These are phyloP conservation scores for Whitmania pigra DNA, from an alignment of 1,140 invertebrate species.

Conservation along the genomic window DNA sequence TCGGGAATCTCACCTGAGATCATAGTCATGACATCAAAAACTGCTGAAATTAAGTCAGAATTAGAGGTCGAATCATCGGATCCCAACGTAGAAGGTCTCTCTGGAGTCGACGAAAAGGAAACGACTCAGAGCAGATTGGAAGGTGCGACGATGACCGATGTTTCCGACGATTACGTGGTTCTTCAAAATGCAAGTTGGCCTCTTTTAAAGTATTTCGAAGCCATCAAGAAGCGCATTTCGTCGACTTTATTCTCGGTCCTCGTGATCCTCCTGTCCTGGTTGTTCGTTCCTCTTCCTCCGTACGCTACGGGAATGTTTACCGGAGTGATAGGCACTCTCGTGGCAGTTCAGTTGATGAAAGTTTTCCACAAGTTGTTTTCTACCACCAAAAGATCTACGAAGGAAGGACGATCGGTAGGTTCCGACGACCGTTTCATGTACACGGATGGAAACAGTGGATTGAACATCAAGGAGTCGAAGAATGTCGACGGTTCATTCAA, in stretches of 20 bases:
- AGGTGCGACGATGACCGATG: background rate
- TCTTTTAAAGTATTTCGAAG: slow-evolving; percentile 32
- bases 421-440: slow-evolving; percentile 26
- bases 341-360: slow-evolving; percentile 29
- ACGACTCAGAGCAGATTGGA: too few relatives aligned
- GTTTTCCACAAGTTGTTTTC: slow-evolving; percentile 5
- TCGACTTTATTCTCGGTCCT: slow-evolving; percentile 21
- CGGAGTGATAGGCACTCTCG: slow-evolving; percentile 30
- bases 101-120: too few relatives aligned
- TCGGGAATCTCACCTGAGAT: background rate
- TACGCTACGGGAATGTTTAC: slow-evolving; percentile 36
- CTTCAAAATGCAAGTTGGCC: slow-evolving; percentile 34
- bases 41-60: too few relatives aligned
- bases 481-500: slow-evolving; percentile 34
- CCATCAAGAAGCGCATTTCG: slow-evolving; percentile 17
- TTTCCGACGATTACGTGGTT: slow-evolving; percentile 33
- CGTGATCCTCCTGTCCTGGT: slow-evolving; percentile 29
- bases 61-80: too few relatives aligned
- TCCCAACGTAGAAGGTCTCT: too few relatives aligned
- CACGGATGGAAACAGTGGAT: slow-evolving; percentile 30
- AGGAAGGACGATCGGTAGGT: slow-evolving; percentile 21
- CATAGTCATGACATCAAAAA: too few relatives aligned
- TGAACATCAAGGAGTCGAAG: slow-evolving; percentile 34
- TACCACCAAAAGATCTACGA: too few relatives aligned
- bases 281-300: slow-evolving; percentile 35